These are phyloP conservation scores for Zonitis immaculata DNA, from an alignment of 2,888 invertebrate species.

Conservation along the genomic window DNA sequence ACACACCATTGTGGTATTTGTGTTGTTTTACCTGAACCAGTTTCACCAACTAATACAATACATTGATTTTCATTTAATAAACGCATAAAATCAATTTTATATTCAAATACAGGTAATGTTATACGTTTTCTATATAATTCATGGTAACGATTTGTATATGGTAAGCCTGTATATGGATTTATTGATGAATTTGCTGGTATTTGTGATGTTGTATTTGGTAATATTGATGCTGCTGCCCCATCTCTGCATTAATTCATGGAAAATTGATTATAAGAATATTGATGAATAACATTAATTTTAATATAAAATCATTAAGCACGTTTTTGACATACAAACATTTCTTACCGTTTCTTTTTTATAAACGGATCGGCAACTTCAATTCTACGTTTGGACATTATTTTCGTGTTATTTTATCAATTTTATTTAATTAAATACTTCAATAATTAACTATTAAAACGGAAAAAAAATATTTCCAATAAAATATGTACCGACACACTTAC, in stretches of 20 bases:
- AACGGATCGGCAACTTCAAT: constrained; percentile 85
- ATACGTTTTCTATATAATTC: constrained; percentile 85
- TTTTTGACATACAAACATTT: constrained; percentile 20
- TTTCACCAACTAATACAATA: constrained; percentile 96
- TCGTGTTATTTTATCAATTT: neutral
- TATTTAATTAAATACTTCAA: too few relatives aligned
- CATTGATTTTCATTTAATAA: constrained; percentile 89
- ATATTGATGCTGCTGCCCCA: neutral
- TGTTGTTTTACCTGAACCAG: constrained; percentile 99
- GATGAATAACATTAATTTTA: neutral
- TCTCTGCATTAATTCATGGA: constrained; percentile 59
- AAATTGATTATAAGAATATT: too few relatives aligned
- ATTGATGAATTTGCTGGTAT: constrained; percentile 52
- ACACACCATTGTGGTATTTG: constrained; percentile 98
- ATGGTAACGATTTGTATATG: constrained; percentile 85
- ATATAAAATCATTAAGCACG: too few relatives aligned
- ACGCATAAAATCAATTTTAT: constrained; percentile 93
- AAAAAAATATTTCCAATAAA: too few relatives aligned
- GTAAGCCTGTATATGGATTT: constrained; percentile 76
- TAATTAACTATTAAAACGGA: neutral
- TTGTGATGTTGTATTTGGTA: constrained; percentile 34
- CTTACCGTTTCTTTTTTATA: constrained; percentile 70
- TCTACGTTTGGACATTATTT: constrained; percentile 71
- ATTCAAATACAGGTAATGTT: constrained; percentile 95
- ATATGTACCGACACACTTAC: neutral